phyloP scores from a whole-genome alignment of 2,113 vertebrate species.

The Oenanthe melanoleuca region DNA sequence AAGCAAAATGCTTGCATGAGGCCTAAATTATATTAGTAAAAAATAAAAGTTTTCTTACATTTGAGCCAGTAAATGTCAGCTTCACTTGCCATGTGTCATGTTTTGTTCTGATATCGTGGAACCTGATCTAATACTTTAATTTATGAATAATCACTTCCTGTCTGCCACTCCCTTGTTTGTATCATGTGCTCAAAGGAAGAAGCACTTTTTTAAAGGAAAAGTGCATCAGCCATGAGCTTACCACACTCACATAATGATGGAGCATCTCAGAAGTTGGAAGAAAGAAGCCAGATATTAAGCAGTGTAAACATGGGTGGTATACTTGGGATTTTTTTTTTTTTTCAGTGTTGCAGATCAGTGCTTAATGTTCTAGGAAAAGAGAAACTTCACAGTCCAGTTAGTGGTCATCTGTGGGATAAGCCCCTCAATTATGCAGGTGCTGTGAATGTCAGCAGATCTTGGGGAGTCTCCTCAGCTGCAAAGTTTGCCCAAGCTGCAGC shows the following conservation, averaged over 20 bases:
- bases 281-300: background rate
- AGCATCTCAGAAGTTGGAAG: background rate
- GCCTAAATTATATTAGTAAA: background rate
- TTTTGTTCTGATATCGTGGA: conserved; percentile 31
- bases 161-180: conserved; percentile 61
- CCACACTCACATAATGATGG: background rate
- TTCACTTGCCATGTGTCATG: background rate
- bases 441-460: background rate
- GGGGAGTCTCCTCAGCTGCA: background rate
- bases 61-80: background rate
- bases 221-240: background rate
- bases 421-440: background rate
- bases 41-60: background rate
- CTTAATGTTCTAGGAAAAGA: background rate
- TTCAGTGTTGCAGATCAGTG: background rate
- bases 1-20: background rate
- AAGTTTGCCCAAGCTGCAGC: background rate
- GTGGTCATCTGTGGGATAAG: background rate
- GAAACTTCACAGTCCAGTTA: background rate
- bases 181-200: conserved; percentile 40
- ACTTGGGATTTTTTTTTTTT: background rate
- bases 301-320: background rate
- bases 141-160: conserved; percentile 56
- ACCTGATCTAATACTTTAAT: conserved; percentile 46
- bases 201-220: conserved; percentile 11